Base-by-base conservation (phyloP, 2,113 vertebrate species). In the Lonchura striata region DNA sequence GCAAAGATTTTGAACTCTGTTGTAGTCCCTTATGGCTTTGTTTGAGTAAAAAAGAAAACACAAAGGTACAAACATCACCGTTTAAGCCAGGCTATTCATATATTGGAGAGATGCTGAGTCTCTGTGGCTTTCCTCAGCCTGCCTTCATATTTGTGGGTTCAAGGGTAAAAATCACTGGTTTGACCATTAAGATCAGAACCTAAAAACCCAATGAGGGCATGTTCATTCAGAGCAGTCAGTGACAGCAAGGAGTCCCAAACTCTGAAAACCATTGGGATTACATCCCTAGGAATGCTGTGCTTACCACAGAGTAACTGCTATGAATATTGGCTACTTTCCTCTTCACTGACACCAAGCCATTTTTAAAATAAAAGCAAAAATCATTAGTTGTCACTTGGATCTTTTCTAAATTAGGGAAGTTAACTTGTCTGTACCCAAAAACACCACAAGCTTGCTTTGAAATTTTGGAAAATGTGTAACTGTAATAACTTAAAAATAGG, bases 401-500 rank as follows among this genome's bases (percentile, higher is more conserved):
- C 56, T 94, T 94, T 90, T 82, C 61, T 53, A 41, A 79, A 11
- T 89, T 68, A 46, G 59, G 95, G 56, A 92, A 75, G n/a, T 88
- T 94, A 86, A 93, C 84, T 91, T 97, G 84, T 96, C 86, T 96
- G 53, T 94, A 61, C 84, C 86, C 82, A 88, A 96, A 97, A 97
- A 94, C 97, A 97, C 87, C 49, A 87, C 68, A 74, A 90, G 20
- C 76, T 92, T 94, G 79, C 86, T 95, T 97, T 96, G 97, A 97
- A 94, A 97, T 97, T 95, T 97, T 96, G 94, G 96, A 53, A 94
- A 96, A 96, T 86, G 85, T 94, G 94, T 97, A 97, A 97, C 92
- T 93, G 91, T 96, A 97, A 97, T 96, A 93, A 87, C 80, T 97
- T 98, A 95, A 98, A 98, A 98, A 98, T 98, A 98, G 97, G 41